Conservation (phyloP, 2,113 vertebrate genomes). For the Stegastes partitus region DNA sequence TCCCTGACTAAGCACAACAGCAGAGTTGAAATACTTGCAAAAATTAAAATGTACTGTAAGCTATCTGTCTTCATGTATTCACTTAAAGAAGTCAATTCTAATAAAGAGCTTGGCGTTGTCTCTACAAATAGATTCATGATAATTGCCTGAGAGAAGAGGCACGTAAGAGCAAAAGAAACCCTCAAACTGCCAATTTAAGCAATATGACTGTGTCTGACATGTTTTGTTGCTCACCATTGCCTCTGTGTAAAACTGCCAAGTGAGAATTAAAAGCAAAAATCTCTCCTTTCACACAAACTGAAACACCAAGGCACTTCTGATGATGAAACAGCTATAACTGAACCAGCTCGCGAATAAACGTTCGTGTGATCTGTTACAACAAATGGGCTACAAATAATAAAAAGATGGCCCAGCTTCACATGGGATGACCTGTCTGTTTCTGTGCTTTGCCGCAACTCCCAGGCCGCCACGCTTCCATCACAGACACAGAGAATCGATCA, state of each 20-base stretch:
- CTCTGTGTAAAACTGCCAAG: constrained; percentile 6
- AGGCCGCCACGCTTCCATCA: constrained; percentile 1
- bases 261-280: constrained; percentile 44
- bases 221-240: constrained; percentile 45
- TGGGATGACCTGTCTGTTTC: constrained; percentile 21
- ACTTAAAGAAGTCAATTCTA: constrained; percentile 30
- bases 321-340: constrained; percentile 4
- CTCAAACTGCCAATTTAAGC: constrained; percentile 42
- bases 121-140: constrained; percentile 32
- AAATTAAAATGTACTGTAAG: constrained; percentile 5
- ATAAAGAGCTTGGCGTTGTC: constrained; percentile 37
- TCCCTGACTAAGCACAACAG: constrained; percentile 4
- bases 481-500: constrained; percentile 40
- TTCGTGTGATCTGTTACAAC: background rate
- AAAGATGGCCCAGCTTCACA: constrained; percentile 23
- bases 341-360: background rate
- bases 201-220: constrained; percentile 33
- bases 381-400: constrained; percentile 14
- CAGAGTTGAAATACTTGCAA: background rate
- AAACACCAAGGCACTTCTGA: background rate
- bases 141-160: constrained; percentile 56
- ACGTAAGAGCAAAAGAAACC: constrained; percentile 32
- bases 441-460: constrained; percentile 25
- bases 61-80: constrained; percentile 23
- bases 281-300: background rate